Evolutionary conservation across 2,888 invertebrate genomes (phyloP), one percentile per base, ranked within the genome.

Genomic region (Diadegma fenestrale): DNA sequence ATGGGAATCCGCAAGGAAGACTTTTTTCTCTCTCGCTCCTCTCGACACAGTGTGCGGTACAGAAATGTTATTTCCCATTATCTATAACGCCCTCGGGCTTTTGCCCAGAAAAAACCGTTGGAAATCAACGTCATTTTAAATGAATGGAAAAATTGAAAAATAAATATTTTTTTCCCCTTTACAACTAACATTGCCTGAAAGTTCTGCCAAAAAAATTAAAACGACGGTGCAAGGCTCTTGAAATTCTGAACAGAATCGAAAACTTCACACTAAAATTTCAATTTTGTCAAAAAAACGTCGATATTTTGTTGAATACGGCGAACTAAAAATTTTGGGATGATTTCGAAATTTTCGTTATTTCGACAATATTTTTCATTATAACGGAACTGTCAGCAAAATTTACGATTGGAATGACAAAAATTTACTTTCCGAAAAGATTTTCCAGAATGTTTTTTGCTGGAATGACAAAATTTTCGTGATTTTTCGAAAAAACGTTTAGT

Each of bases 1-100:
- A 85, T 82, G 80, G 51, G 79, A 80, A 80, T 82, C 85, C 66
- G 80, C 82, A 51, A 80, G 76, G 63, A 82, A 80, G 63, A 51
- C 45, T n/a, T 8, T 54, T 61, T 37, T 41, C 41, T 22, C 41
- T 19, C 37, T 4, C 33, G 41, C 14, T 66, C 30, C 30, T 72
- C n/a, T 71, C 66, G 8, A 19, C 26, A 7, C 22, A 17, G 43
- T 48, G 33, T 33, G 51, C 63, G 73, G 58, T 71, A 66, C 61
- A 80, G 54, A 76, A 82, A 64, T 45, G 26, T 61, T 51, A 58
- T 72, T 85, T 75, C 73, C 78, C 75, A 17, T 14, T 54, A 66
- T 66, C 61, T 45, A n/a, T 54, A 43, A 48, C 45, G 43, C 51
- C 48, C 76, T 48, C 64, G 64, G 37, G 64, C 5, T 63, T 17